Base-by-base conservation (phyloP, 2,797 vertebrate species). In the Amblyraja radiata region DNA sequence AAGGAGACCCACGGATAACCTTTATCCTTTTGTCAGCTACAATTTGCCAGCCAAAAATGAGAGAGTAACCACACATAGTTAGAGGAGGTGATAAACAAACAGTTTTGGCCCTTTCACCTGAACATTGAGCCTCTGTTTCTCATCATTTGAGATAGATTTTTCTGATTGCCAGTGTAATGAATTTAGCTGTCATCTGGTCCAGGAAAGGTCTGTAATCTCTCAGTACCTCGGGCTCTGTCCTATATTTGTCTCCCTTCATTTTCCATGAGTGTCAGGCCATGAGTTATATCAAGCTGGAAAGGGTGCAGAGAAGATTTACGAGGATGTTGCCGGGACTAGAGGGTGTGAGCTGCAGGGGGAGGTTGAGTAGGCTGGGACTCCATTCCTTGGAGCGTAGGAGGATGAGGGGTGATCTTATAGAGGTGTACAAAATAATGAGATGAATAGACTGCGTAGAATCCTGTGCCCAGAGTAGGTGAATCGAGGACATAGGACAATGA, bases 121-220 rank as follows among this genome's bases (percentile, higher is more conserved):
- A 91, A 32, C 39, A 9, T 36, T 14, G 71, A 2, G 68, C 28
- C 21, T 92, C 90, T 92, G 90, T 74, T 92, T 71, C 36, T 16
- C 54, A 92, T 76, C 71, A 76, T 54, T 92, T 54, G 16, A 92
- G 71, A 92, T 92, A 21, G 39, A 39, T 54, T 74, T 46, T 10
- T 58, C 90, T n/a, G 90, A 92, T 92, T 58, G 73, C 8, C 39
- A 13, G 36, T 9, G 58, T 6, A 92, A 92, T 92, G 71, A 76
- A 92, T 92, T 92, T 74, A 54, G 90, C 71, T 92, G 32, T 73
- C 65, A 74, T 91, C 90, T 91, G 90, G 65, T 91, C 54, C 28
- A 25, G 90, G 39, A 73, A 92, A 46, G 13, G 46, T 58, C 90
- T 74, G 68, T 74, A 74, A 92, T 92, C 90, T 76, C 71, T 74